phyloP scores from a whole-genome alignment of 2,888 invertebrate genomes.

The Trissolcus brochymenae region DNA sequence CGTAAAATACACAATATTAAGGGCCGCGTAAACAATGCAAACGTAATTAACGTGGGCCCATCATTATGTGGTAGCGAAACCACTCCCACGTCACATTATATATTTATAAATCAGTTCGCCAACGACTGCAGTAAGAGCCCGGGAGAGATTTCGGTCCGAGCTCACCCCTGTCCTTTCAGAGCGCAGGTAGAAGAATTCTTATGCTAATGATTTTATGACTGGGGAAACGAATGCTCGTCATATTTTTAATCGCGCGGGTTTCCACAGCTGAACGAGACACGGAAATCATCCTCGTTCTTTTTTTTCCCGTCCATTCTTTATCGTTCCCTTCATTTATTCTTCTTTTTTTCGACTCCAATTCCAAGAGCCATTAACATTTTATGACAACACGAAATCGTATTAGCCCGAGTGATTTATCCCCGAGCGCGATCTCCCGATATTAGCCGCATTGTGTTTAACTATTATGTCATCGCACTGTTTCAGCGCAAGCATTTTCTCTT shows the following conservation, averaged over 20 bases:
- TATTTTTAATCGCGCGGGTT: slow-evolving; percentile 76
- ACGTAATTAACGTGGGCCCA: slow-evolving; percentile 76
- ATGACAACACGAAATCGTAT: slow-evolving; percentile 58
- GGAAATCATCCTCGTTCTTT: slow-evolving; percentile 61
- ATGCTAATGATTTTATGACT: slow-evolving; percentile 77
- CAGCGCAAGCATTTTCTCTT: slow-evolving; percentile 11
- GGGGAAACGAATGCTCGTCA: slow-evolving; percentile 76
- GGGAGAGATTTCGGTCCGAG: slow-evolving; percentile 32
- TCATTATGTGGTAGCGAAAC: slow-evolving; percentile 77
- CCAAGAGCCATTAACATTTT: slow-evolving; percentile 60
- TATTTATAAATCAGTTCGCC: slow-evolving; percentile 76
- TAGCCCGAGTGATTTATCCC: slow-evolving; percentile 55
- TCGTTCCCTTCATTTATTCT: slow-evolving; percentile 9
- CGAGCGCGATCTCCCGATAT: slow-evolving; percentile 46
- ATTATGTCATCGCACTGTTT: slow-evolving; percentile 55
- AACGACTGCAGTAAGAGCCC: slow-evolving; percentile 59
- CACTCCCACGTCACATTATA: slow-evolving; percentile 77
- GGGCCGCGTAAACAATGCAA: slow-evolving; percentile 67
- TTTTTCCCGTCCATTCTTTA: slow-evolving; percentile 12
- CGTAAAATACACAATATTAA: slow-evolving; percentile 52
- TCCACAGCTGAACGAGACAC: slow-evolving; percentile 65
- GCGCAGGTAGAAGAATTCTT: slow-evolving; percentile 76
- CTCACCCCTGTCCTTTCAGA: slow-evolving; percentile 51
- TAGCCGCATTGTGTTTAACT: slow-evolving; percentile 53
- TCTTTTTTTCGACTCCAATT: slow-evolving; percentile 47